phyloP scores from a whole-genome alignment of 2,113 vertebrate genomes.

The Muntiacus reevesi region DNA sequence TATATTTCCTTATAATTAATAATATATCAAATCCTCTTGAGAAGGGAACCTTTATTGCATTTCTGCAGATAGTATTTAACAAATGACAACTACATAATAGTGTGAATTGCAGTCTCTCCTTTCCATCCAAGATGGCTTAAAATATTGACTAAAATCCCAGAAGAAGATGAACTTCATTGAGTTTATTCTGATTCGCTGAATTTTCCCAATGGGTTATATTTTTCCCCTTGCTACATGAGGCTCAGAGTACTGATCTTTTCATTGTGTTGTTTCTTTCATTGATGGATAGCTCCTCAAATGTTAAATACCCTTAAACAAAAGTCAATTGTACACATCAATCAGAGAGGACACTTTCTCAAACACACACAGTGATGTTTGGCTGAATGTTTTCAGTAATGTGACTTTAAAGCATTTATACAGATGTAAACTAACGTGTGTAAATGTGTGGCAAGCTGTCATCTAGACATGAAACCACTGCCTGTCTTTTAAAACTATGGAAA shows the following conservation, averaged over 20 bases:
- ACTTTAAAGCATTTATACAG: not conserved
- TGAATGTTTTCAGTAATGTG: not conserved
- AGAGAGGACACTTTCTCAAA: not conserved
- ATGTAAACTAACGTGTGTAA: not conserved
- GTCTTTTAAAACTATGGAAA: not conserved
- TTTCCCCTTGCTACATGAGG: not conserved
- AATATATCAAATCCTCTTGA: not conserved
- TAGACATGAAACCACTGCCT: not conserved
- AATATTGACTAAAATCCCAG: not conserved
- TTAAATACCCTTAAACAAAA: slow-evolving; percentile 30
- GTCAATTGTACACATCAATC: not conserved
- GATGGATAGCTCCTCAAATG: not conserved
- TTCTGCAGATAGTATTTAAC: not conserved
- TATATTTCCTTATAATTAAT: not conserved
- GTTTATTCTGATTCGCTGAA: not conserved
- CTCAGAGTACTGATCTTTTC: not conserved
- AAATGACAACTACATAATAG: not conserved
- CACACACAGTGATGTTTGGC: not conserved
- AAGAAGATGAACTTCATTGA: not conserved
- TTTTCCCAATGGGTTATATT: not conserved
- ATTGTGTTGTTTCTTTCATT: not conserved
- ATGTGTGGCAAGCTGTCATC: not conserved
- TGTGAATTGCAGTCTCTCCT: not conserved
- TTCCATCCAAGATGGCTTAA: not conserved
- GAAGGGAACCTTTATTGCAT: not conserved